Percentiles rank a stretch among this genome's conserved stretches.
Conservation (phyloP, 2,797 vertebrate genomes). For the Argyrosomus regius region DNA sequence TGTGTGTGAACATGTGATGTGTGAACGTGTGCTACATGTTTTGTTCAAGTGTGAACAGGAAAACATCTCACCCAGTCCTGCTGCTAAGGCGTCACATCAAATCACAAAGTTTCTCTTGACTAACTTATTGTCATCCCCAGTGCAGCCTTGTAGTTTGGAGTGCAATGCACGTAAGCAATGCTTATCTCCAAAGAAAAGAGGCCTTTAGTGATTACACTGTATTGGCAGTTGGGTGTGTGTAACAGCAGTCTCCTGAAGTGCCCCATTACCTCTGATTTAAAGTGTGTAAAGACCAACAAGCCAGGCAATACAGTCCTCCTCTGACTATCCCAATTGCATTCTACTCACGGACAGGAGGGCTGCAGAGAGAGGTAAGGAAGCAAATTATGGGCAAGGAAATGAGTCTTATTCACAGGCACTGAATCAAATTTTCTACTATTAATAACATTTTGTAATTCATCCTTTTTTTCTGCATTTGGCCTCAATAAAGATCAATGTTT, state of each 20-base stretch:
- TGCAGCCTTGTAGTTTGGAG: conserved; percentile 36
- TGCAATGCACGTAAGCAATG: conserved; percentile 30
- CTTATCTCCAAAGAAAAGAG: conserved; percentile 55
- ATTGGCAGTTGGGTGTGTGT: conserved; percentile 63
- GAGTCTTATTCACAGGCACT: conserved; percentile 22
- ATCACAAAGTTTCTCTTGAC: conserved; percentile 48
- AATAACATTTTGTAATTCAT: conserved; percentile 26
- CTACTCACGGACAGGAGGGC: conserved; percentile 36
- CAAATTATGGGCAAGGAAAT: conserved; percentile 32
- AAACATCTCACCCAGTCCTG: conserved; percentile 5
- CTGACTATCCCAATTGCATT: conserved; percentile 35
- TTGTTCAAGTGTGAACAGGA: conserved; percentile 3
- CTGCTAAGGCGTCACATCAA: conserved; percentile 40
- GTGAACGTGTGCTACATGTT: conserved; percentile 10
- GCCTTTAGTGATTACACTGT: conserved; percentile 60
- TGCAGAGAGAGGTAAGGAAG: conserved; percentile 15
- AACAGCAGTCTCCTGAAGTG: conserved; percentile 63
- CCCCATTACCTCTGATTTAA: conserved; percentile 69
- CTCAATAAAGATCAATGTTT: conserved; percentile 17
- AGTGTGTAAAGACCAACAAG: conserved; percentile 60
- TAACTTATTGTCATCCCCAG: conserved; percentile 17
- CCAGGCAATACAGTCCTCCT: conserved; percentile 37
- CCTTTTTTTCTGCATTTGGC: background rate
- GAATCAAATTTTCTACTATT: conserved; percentile 32
- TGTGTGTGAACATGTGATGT: conserved; percentile 19